Conservation (phyloP, 2,888 invertebrate genomes). For the Willowsia nigromaculata region DNA sequence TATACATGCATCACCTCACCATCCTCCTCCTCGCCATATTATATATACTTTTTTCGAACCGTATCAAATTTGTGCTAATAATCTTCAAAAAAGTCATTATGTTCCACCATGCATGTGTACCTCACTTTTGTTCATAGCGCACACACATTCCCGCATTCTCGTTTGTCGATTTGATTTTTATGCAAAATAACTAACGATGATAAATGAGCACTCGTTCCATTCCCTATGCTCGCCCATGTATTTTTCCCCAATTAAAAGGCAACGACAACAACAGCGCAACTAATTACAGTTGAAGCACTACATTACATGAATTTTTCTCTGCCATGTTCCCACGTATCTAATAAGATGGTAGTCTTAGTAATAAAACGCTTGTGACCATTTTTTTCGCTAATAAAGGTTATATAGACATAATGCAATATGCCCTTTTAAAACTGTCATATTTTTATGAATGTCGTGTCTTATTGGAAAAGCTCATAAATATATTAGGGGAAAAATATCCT, state of each 20-base stretch:
- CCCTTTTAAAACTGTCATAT: constrained; percentile 14
- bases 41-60: not conserved
- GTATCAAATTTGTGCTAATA: constrained; percentile 45
- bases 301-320: constrained; percentile 12
- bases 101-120: not conserved
- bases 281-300: constrained; percentile 32
- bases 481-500: not conserved
- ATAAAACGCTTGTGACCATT: not conserved
- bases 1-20: not conserved
- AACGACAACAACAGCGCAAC: constrained; percentile 33
- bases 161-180: constrained; percentile 50
- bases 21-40: not conserved
- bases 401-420: not conserved
- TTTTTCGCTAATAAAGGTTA: not conserved
- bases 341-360: too few relatives aligned
- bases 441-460: constrained; percentile 14
- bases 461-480: constrained; percentile 47
- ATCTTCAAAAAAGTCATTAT: constrained; percentile 9
- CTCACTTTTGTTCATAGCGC: not conserved
- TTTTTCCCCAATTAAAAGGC: constrained; percentile 42
- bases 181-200: constrained; percentile 51
- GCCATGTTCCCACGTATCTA: constrained; percentile 44
- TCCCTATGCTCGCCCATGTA: not conserved
- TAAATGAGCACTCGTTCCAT: constrained; percentile 18
- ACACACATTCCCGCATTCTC: not conserved